Base-by-base conservation (phyloP, 2,113 vertebrate genomes). In the Engystomops pustulosus region DNA sequence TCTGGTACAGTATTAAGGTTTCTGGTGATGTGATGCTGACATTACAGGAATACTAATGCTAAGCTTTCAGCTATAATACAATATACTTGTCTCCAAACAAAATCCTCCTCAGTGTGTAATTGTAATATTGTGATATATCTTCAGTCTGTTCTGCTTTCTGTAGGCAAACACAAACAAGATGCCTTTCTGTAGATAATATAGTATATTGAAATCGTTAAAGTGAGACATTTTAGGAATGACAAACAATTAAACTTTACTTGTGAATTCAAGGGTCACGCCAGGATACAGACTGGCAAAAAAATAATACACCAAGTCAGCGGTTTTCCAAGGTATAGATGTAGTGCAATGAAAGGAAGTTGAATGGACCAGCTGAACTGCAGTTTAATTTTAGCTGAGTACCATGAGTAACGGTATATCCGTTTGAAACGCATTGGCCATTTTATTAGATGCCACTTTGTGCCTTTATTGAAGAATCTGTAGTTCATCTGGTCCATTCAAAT, bases 1-100 rank as follows among this genome's bases (percentile, higher is more conserved):
- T 25, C 36, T 55, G 51, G 51, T 60, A 77, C 49, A 77, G 74
- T 77, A 77, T 77, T 53, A 36, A 20, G 55, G 51, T 32, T 76
- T 27, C 72, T 51, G 47, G 72, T 76, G 25, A 76, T 76, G 72
- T 76, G 45, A 34, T 76, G 45, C 72, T 20, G 45, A 70, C 72
- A 76, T 32, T 51, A 34, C 45, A 49, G 6, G 71, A 51, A 78
- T 78, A 36, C 51, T 78, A 77, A 77, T 78, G 51, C 15, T 17
- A 14, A 15, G n/a, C 75, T 41, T 67, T 53, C 32, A 60, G 51
- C 20, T 23, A 38, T 23, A 58, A n/a, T 58, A 38, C 51, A 58
- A 77, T 77, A 55, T 77, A 36, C 32, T 27, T 6, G 27, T 15
- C 36, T 70, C 25, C 25, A 30, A 49, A 74, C 23, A 74, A 74